Evolutionary conservation across 2,888 invertebrate species (phyloP), one percentile per base, ranked within the genome.

Genomic region (Pocota personata): DNA sequence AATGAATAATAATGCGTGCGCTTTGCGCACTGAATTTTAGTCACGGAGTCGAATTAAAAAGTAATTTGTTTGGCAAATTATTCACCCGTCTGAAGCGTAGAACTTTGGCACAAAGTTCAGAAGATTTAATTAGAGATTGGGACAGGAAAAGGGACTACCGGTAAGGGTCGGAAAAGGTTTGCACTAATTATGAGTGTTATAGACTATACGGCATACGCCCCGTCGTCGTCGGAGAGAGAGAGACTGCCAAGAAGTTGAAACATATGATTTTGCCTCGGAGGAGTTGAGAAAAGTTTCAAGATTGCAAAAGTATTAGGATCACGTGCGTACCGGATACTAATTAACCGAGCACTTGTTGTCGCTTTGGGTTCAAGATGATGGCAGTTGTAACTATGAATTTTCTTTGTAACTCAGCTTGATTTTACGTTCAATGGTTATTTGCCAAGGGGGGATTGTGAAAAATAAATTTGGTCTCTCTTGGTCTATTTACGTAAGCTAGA

Each of bases 1-100:
- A 84, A 84, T 84, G 84, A 84, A 84, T 84, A 84, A 80, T 84
- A 84, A 84, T 84, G 84, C 84, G 84, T 84, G 75, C 40, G 77
- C 27, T 27, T 24, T 43, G 67, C 67, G 69, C 71, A 71, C 75
- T 84, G 66, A 84, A 80, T 76, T 84, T 84, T 76, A 84, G 79
- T 84, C 83, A 84, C 84, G 80, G 52, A 79, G 75, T 76, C 71
- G 75, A 80, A 84, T 84, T 84, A 84, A 84, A 80, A 84, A 80
- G 84, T 84, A 75, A 84, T 84, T 84, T 84, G 75, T 57, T 71
- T 71, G 48, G 79, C 16, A 30, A 72, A 24, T 83, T 83, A 83
- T 83, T 80, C 84, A 66, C n/a, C 6, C 30, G n/a, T 16, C 55
- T 24, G 55, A 6, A 14, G 19, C 8, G 8, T 7, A 12, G 32